Evolutionary conservation across 2,888 invertebrate species (phyloP).

Genomic region (Craniophora ligustri): DNA sequence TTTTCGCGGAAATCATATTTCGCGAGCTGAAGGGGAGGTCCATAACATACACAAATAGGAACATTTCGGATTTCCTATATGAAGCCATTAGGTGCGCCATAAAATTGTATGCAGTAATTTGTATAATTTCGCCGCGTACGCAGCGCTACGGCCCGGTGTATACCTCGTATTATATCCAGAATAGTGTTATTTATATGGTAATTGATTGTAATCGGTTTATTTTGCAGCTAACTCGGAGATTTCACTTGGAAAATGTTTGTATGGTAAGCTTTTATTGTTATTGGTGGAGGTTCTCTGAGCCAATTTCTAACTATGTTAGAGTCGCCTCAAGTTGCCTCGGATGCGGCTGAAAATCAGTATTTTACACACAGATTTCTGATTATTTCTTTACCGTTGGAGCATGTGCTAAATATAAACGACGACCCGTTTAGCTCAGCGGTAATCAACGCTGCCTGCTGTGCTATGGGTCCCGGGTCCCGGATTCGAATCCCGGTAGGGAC

Average conservation of each 20-base stretch:
- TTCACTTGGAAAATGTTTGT: conserved; percentile 34
- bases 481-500: too few species aligned
- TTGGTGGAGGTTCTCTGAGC: too few species aligned
- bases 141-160: conserved; percentile 29
- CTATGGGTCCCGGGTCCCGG: too few species aligned
- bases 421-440: too few species aligned
- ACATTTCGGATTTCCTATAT: conserved; percentile 61
- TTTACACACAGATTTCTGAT: too few species aligned
- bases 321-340: too few species aligned
- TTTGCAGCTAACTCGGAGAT: conserved; percentile 18
- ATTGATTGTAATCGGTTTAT: conserved; percentile 46
- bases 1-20: conserved; percentile 26
- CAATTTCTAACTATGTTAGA: too few species aligned
- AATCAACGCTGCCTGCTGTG: too few species aligned
- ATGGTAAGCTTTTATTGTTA: conserved; percentile 22
- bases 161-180: conserved; percentile 27
- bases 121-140: conserved; percentile 64
- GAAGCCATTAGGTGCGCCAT: conserved; percentile 64
- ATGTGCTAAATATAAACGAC: too few species aligned
- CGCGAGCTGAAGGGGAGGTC: not conserved
- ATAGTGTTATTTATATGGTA: conserved; percentile 57
- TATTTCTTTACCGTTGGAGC: too few species aligned
- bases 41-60: conserved; percentile 23
- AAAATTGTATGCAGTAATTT: conserved; percentile 73
- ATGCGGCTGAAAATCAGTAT: too few species aligned